Evolutionary conservation across 1,140 invertebrate species (phyloP).

Genomic region (Neomicropteryx cornuta): DNA sequence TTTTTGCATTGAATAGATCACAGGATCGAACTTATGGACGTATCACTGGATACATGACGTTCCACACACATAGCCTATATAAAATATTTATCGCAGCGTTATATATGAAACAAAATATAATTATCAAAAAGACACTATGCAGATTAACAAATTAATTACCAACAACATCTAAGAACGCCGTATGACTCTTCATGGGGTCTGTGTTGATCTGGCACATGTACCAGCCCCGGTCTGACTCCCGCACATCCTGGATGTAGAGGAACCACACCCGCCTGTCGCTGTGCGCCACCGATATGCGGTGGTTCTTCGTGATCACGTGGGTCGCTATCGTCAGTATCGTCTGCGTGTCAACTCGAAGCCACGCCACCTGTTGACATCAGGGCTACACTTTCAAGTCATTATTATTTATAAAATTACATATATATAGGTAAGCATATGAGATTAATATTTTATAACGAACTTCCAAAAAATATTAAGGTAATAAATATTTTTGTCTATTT

Average conservation of each 20-base stretch:
- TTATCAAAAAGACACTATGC: not conserved
- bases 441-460: not conserved
- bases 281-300: constrained; percentile 69
- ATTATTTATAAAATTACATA: constrained; percentile 1
- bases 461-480: not conserved
- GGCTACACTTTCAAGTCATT: too few relatives aligned
- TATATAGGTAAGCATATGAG: constrained; percentile 1
- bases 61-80: too few relatives aligned
- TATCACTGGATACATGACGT: constrained; percentile 1
- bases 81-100: too few relatives aligned
- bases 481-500: too few relatives aligned
- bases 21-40: not conserved
- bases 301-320: constrained; percentile 82
- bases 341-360: constrained; percentile 81
- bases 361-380: constrained; percentile 58
- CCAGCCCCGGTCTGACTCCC: constrained; percentile 66
- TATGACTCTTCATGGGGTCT: constrained; percentile 82
- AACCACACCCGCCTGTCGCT: constrained; percentile 75
- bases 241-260: constrained; percentile 71
- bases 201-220: constrained; percentile 90
- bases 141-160: too few relatives aligned
- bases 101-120: not conserved
- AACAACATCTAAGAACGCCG: constrained; percentile 78
- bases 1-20: too few relatives aligned
- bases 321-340: constrained; percentile 83